phyloP scores from a whole-genome alignment of 2,113 vertebrate genomes.

The Colaptes auratus region DNA sequence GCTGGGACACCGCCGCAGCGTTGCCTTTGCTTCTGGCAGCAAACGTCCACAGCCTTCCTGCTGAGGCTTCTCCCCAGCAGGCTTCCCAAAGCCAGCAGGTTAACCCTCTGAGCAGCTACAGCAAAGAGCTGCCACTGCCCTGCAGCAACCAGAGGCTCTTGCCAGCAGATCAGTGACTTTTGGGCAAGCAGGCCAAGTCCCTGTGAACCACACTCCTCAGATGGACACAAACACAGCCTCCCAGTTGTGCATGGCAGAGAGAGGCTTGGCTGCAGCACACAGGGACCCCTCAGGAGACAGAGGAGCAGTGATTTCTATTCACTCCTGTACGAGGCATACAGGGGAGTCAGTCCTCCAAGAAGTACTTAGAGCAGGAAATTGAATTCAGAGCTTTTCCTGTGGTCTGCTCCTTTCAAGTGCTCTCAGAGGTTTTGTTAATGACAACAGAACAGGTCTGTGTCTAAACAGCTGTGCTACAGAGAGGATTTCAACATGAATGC shows the following conservation, averaged over 20 bases:
- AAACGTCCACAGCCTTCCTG: not conserved
- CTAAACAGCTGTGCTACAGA: not conserved
- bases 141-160: not conserved
- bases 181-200: not conserved
- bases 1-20: fast-evolving
- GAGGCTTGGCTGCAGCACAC: not conserved
- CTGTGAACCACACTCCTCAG: not conserved
- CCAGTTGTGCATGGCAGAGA: not conserved
- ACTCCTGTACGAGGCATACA: fast-evolving
- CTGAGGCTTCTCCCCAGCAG: not conserved
- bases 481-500: not conserved
- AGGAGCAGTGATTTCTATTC: not conserved
- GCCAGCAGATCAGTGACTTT: not conserved
- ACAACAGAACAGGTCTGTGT: not conserved
- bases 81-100: not conserved
- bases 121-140: not conserved
- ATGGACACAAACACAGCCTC: not conserved
- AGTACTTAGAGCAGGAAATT: not conserved
- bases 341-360: not conserved
- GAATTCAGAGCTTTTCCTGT: not conserved
- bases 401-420: not conserved
- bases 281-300: not conserved
- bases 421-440: not conserved
- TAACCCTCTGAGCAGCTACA: not conserved
- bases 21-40: not conserved